Base-by-base conservation (phyloP, 2,888 invertebrate species). In the Volucella inflata region DNA sequence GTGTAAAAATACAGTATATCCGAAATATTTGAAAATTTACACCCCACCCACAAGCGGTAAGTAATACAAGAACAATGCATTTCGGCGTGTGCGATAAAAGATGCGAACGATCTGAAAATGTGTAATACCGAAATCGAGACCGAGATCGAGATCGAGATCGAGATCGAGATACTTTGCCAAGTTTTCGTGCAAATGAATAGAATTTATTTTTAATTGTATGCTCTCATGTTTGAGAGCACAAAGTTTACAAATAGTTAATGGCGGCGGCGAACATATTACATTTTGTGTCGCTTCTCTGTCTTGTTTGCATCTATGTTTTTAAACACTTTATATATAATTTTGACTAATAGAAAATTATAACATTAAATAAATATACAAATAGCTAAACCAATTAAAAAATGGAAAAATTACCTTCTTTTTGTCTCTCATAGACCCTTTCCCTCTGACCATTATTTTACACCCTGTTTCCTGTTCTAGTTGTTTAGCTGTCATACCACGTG, bases 361-460 rank as follows among this genome's bases (percentile, higher is more conserved):
- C 30, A 30, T 30, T 6, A 6, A 30, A 21, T 21, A 21, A 21
- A 21, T n/a, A n/a, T n/a, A 21, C 21, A 21, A 4, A 21, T 16
- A 8, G 21, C 12, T 44, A 60, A 55, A 55, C 38, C 38, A 38
- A 3, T 55, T 55, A 14, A 6, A 38, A 0, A 6, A 2, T 38
- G 1, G 2, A 1, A 21, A 1, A 21, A 21, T 94, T 94, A 99
- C 99, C 97, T 99, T 99, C 94, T 98, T 98, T 94, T 99, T 99
- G 93, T 99, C 99, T 93, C 99, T 95, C 99, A 99, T 99, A 83
- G 99, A 99, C 88, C 99, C 99, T 93, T 98, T 98, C 92, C 99
- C 99, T 94, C 99, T 95, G 91, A 99, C 99, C 99, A 99, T 99
- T 91, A 99, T 99, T 95, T 99, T 99, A 94, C 99, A 99, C 89